Percentiles rank a stretch among this genome's conserved stretches.
These are phyloP conservation scores for Lamproptera curius DNA, from an alignment of 2,888 invertebrate species.

Conservation along the genomic window DNA sequence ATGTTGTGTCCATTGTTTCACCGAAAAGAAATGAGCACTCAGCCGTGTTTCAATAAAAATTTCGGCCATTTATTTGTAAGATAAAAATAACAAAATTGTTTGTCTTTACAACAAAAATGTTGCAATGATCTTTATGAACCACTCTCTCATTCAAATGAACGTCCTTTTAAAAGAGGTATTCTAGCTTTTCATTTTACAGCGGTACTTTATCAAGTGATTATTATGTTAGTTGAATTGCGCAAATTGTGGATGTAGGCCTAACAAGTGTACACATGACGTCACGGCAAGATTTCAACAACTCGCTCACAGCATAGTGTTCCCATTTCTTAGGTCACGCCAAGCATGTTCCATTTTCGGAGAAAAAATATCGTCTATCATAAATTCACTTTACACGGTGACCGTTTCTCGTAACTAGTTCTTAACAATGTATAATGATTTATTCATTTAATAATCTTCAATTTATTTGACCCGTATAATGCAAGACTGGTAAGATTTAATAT, in stretches of 20 bases:
- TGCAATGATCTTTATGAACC: too few relatives aligned
- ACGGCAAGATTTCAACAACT: conserved; percentile 55
- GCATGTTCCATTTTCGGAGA: conserved; percentile 34
- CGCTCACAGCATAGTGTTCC: conserved; percentile 49
- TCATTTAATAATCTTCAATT: conserved; percentile 24
- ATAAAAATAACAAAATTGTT: too few relatives aligned
- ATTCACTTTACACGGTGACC: conserved; percentile 7
- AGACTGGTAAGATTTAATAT: conserved; percentile 57
- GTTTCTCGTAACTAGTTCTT: background rate
- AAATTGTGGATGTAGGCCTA: conserved; percentile 25
- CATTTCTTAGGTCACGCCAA: conserved; percentile 57
- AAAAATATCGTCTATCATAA: conserved; percentile 19
- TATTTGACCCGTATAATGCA: conserved; percentile 36
- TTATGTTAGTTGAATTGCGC: conserved; percentile 31
- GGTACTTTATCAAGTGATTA: too few relatives aligned
- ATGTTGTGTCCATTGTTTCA: conserved; percentile 17
- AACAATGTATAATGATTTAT: background rate
- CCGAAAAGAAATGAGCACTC: conserved; percentile 9
- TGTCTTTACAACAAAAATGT: too few relatives aligned
- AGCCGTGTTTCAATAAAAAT: too few relatives aligned
- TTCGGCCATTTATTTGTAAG: too few relatives aligned
- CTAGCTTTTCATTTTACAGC: too few relatives aligned
- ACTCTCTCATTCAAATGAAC: too few relatives aligned
- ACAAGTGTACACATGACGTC: conserved; percentile 46
- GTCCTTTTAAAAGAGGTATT: too few relatives aligned